Evolutionary conservation across 2,888 invertebrate species (phyloP).

Genomic region (Hypsopygia costalis): DNA sequence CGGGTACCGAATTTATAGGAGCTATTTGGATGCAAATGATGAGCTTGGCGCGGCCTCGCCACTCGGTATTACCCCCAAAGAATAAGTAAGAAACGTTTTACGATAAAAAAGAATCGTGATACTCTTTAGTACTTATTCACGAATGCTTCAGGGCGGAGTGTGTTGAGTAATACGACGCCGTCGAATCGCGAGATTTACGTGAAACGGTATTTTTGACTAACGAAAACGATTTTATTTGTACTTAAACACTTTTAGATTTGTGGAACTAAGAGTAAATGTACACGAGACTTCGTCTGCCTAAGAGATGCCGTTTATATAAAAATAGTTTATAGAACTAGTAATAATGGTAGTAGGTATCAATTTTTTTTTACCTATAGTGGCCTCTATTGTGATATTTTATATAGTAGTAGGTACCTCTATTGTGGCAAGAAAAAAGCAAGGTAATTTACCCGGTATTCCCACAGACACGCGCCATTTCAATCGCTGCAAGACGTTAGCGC

Average conservation of each 20-base stretch:
- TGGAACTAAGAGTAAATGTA: too few relatives aligned
- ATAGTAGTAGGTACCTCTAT: too few relatives aligned
- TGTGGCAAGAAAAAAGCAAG: too few relatives aligned
- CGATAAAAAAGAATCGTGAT: conserved; percentile 60
- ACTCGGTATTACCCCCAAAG: conserved; percentile 62
- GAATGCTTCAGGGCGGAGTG: conserved; percentile 38
- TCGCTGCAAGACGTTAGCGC: too few relatives aligned
- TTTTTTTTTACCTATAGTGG: too few relatives aligned
- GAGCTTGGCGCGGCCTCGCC: conserved; percentile 62
- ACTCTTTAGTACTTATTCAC: conserved; percentile 66
- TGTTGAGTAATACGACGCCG: conserved; percentile 26
- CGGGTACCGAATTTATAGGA: conserved; percentile 77
- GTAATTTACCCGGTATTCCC: too few relatives aligned
- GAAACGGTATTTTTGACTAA: background rate
- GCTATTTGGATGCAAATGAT: conserved; percentile 80
- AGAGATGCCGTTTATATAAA: too few relatives aligned
- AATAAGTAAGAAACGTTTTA: conserved; percentile 75
- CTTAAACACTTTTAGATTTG: background rate
- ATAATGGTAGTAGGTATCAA: too few relatives aligned
- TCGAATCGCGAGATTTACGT: background rate
- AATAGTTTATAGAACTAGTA: too few relatives aligned
- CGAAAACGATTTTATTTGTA: background rate
- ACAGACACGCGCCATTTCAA: too few relatives aligned
- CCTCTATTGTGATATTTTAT: too few relatives aligned
- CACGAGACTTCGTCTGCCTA: too few relatives aligned